Conservation (phyloP, 2,797 vertebrate genomes). For the Cephalopachus bancanus region DNA sequence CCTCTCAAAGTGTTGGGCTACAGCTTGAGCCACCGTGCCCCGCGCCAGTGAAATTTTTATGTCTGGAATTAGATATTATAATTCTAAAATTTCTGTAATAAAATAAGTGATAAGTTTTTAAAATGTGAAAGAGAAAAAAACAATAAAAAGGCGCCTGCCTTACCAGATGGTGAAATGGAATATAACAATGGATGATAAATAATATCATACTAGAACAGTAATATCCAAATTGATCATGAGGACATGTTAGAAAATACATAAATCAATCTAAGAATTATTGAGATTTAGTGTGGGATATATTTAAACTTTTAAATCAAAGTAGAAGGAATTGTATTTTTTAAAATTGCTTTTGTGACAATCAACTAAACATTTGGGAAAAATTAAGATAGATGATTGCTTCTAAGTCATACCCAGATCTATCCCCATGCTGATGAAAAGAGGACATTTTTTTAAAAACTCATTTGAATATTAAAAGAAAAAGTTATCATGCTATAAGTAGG, state of each 20-base stretch:
- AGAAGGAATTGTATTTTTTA: background rate
- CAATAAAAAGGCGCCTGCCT: background rate
- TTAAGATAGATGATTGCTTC: background rate
- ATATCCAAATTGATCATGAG: background rate
- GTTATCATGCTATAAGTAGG: background rate
- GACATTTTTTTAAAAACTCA: background rate
- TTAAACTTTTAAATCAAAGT: background rate
- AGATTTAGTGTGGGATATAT: background rate
- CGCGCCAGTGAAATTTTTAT: background rate
- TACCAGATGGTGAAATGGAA: background rate
- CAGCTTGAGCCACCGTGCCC: no score
- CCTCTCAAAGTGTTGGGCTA: no score
- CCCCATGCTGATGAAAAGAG: background rate
- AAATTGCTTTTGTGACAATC: background rate
- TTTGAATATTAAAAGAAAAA: background rate
- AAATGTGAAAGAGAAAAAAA: constrained; percentile 35
- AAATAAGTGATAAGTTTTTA: background rate
- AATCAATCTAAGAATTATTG: background rate
- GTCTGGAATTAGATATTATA: background rate
- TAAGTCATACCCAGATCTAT: background rate
- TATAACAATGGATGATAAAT: background rate
- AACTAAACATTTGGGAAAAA: constrained; percentile 7
- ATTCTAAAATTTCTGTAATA: constrained; percentile 39
- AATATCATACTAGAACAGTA: background rate
- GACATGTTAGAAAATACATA: background rate